Base-by-base conservation (phyloP, 2,888 invertebrate species). In the Lacanobia wlatinum region DNA sequence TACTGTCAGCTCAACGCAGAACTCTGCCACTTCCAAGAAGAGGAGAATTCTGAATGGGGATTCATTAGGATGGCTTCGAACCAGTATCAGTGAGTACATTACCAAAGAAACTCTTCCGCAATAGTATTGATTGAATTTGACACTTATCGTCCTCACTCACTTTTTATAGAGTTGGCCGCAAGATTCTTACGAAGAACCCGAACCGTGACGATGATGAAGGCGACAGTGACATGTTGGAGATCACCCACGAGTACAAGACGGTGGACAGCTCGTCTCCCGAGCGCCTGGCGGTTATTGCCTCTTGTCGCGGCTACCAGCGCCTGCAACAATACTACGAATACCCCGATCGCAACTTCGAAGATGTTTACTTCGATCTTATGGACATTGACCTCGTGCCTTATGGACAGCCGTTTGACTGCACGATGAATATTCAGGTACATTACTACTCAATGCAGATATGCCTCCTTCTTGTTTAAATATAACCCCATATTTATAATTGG, bases 1-100 rank as follows among this genome's bases (percentile, higher is more conserved):
- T 98, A 97, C 90, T 97, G 98, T 61, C 98, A 98, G 92, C 97
- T 98, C 16, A 98, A 98, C 87, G 97, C 98, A 7, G 98, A 98
- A 90, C 93, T 97, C 56, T 97, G 97, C 78, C 97, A 97, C 92
- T 98, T 98, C 96, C 97, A 97, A 92, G 97, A 97, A 88, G 97
- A 97, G 90, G 96, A 97, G 60, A 96, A 96, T 87, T 97, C 97
- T 2, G 97, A 97, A 88, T 97, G 97, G 97, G 97, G 97, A 81
- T 97, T 97, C 91, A 96, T 96, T 80, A 96, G 97, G 86, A 96
- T 97, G 92, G 96, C 97, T 77, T 97, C 97, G 53, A 97, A 97
- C 89, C 96, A 97, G 87, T 97, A 97, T 87, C 97, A 97, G 97
- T 97, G 90, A 96, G 97, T 94, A 55, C 28, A 65, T 9, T 60